Conservation (phyloP, 2,888 invertebrate species). For the Nipponacmea schrenckii region DNA sequence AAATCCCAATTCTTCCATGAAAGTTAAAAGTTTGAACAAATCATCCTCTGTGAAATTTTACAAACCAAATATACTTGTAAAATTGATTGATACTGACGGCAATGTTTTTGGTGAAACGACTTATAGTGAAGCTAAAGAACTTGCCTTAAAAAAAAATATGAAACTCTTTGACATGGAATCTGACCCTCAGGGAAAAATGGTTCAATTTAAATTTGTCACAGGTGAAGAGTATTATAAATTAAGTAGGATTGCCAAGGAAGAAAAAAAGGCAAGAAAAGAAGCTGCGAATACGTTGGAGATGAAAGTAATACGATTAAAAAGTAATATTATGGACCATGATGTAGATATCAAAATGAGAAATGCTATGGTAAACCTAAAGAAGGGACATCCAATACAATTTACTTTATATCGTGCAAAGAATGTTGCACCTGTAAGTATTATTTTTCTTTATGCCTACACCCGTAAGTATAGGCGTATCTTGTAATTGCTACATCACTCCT, state of each 20-base stretch:
- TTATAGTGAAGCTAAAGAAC: constrained; percentile 21
- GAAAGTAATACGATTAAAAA: constrained; percentile 23
- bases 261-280: constrained; percentile 20
- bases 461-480: no score
- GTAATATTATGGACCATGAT: constrained; percentile 31
- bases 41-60: no score
- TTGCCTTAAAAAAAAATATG: constrained; percentile 24
- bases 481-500: no score
- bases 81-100: constrained; percentile 25
- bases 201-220: constrained; percentile 22
- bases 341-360: constrained; percentile 28
- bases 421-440: no score
- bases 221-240: constrained; percentile 25
- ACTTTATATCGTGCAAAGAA: background rate
- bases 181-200: constrained; percentile 11
- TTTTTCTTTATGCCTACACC: no score
- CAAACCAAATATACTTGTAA: background rate
- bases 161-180: constrained; percentile 25
- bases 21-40: no score
- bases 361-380: constrained; percentile 15
- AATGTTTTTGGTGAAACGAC: constrained; percentile 25
- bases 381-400: constrained; percentile 24
- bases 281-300: constrained; percentile 1
- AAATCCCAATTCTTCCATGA: no score
- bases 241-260: constrained; percentile 16